Evolutionary conservation across 2,113 vertebrate genomes (phyloP), one percentile per base, ranked within the genome.

Genomic region (Brachypodius melanocephalos): DNA sequence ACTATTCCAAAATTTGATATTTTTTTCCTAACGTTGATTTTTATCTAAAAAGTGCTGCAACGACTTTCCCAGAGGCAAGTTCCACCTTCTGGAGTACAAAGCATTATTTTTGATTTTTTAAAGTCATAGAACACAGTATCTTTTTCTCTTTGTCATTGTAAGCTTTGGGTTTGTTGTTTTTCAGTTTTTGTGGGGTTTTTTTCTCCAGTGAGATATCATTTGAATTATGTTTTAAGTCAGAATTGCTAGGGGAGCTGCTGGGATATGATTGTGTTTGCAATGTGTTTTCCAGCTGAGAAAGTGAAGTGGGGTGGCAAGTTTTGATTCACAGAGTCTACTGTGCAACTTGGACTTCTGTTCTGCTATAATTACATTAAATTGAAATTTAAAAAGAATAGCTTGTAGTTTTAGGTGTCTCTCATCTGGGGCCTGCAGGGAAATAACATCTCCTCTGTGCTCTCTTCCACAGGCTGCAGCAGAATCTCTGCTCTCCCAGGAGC

Each of bases 1-100:
- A 55, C 62, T 88, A 26, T 43, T 51, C 48, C 11, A 54, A 76
- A 93, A 89, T 83, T 43, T 52, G 6, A 6, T 57, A 14, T 66
- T 84, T 90, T 67, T 65, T 79, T 40, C 49, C 43, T 59, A 87
- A 51, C 3, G 0, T 46, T 87, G 89, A 89, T 95, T 97, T 95
- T 95, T 96, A 90, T 95, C 84, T 97, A 62, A n/a, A 84, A 96
- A 96, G 76, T 83, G 38, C 46, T 88, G 86, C 88, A 72, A 3
- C 71, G 95, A 96, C 97, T 97, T 98, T 97, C 95, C 95, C 91
- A 97, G 38, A 94, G 95, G 97, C 95, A 94, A 94, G 28, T 89
- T 88, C 83, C 51, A 94, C 82, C 63, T 98, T 97, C 92, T 93
- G 66, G 63, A 96, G 63, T 95, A 90, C 48, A 93, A 95, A 96